These are phyloP conservation scores for Saccopteryx leptura DNA, from an alignment of 2,113 vertebrate genomes.

Conservation along the genomic window DNA sequence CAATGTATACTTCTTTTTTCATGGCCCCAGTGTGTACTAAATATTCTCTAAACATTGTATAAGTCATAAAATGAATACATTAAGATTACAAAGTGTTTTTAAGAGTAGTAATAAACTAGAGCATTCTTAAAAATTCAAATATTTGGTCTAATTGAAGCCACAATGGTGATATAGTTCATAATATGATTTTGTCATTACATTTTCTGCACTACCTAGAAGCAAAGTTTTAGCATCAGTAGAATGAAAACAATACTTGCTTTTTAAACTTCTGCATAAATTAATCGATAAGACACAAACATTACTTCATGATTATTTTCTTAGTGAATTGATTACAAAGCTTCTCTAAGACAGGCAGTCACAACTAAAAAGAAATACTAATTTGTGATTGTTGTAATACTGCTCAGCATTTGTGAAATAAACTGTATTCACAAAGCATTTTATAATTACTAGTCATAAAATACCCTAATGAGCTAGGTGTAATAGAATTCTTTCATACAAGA, in stretches of 20 bases:
- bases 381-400: conserved; percentile 27
- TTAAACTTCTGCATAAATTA: conserved; percentile 40
- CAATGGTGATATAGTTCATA: conserved; percentile 4
- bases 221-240: conserved; percentile 48
- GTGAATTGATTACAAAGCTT: conserved; percentile 66
- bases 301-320: conserved; percentile 72
- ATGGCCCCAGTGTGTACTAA: neutral
- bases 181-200: conserved; percentile 14
- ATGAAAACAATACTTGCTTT: conserved; percentile 64
- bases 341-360: conserved; percentile 64
- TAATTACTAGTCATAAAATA: conserved; percentile 1
- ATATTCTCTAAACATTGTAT: conserved; percentile 22
- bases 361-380: conserved; percentile 34
- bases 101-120: conserved; percentile 41
- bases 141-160: conserved; percentile 55
- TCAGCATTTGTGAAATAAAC: conserved; percentile 53
- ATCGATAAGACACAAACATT: conserved; percentile 46
- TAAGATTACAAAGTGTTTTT: conserved; percentile 47
- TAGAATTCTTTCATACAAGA: conserved; percentile 47
- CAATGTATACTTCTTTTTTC: neutral
- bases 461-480: conserved; percentile 3
- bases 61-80: conserved; percentile 58
- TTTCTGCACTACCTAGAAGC: neutral
- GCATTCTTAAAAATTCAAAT: conserved; percentile 50
- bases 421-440: neutral